Conservation (phyloP, 64 coral and sea anemone genomes). For the Montipora cactus region DNA sequence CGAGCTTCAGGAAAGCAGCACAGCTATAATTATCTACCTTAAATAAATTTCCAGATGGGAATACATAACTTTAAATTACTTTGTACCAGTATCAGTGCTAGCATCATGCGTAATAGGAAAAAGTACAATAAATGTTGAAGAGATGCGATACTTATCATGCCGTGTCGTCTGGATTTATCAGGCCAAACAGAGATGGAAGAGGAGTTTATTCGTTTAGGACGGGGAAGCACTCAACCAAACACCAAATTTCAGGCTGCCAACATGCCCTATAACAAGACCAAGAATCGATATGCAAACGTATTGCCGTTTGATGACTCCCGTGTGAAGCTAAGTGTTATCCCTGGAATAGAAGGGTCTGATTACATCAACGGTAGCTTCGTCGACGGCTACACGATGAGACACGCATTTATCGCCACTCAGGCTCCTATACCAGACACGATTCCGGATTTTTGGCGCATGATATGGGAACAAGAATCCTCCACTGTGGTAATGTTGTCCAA, state of each 20-base stretch:
- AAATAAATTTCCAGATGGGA: too few relatives aligned
- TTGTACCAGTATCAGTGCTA: too few relatives aligned
- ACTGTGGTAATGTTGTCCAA: conserved; percentile 80
- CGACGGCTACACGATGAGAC: conserved; percentile 52
- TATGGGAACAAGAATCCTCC: conserved; percentile 49
- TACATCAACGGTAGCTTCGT: conserved; percentile 91
- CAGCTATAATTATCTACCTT: too few relatives aligned
- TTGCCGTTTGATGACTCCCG: conserved; percentile 83
- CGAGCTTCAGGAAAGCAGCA: too few relatives aligned
- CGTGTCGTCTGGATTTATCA: neutral
- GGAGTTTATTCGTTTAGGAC: conserved; percentile 69
- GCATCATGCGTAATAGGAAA: too few relatives aligned
- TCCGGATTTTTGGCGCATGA: conserved; percentile 69
- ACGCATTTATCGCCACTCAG: conserved; percentile 70
- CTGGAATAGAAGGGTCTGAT: conserved; percentile 82
- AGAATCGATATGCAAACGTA: conserved; percentile 93
- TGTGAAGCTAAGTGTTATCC: conserved; percentile 51
- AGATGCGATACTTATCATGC: neutral
- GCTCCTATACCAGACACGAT: conserved; percentile 44
- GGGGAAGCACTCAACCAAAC: conserved; percentile 34
- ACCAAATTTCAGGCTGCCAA: conserved; percentile 72
- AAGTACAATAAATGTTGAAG: too few relatives aligned
- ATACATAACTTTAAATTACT: too few relatives aligned
- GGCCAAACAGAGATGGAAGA: conserved; percentile 79
- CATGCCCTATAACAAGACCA: conserved; percentile 77